phyloP scores from a whole-genome alignment of 2,888 invertebrate species.

The Lissocephala sabroskyi region DNA sequence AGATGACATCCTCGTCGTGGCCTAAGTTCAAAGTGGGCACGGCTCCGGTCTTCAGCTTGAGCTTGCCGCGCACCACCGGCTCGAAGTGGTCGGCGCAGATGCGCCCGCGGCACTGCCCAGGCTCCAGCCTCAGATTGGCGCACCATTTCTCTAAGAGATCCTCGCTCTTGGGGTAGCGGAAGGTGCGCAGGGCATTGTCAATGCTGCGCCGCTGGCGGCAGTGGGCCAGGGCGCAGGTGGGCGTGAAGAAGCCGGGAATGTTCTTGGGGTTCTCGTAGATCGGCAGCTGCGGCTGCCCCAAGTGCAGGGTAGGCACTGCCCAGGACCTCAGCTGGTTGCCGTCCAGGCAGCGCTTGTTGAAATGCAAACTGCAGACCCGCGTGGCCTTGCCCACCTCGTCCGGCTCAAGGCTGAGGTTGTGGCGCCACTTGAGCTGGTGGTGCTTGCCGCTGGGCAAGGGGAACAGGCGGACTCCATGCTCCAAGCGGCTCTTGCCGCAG shows the following conservation, averaged over 20 bases:
- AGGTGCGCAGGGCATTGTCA: slow-evolving; percentile 55
- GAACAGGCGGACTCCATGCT: slow-evolving; percentile 61
- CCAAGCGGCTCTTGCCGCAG: slow-evolving; percentile 51
- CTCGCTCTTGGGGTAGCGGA: slow-evolving; percentile 54
- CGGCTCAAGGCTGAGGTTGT: slow-evolving; percentile 52
- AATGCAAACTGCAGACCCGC: slow-evolving; percentile 57
- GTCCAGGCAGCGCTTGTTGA: slow-evolving; percentile 62
- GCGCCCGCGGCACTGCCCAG: slow-evolving; percentile 48
- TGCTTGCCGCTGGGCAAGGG: slow-evolving; percentile 49
- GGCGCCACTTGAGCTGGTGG: slow-evolving; percentile 59
- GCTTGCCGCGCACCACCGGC: slow-evolving; percentile 47
- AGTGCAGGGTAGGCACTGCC: slow-evolving; percentile 58
- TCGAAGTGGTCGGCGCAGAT: slow-evolving; percentile 64
- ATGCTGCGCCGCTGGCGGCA: slow-evolving; percentile 50
- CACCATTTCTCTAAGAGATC: slow-evolving; percentile 60
- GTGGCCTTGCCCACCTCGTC: slow-evolving; percentile 29
- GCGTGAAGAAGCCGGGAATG: slow-evolving; percentile 52
- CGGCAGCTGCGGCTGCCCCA: slow-evolving; percentile 49
- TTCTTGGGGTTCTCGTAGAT: slow-evolving; percentile 64
- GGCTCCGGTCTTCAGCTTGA: slow-evolving; percentile 57
- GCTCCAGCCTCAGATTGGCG: slow-evolving; percentile 47
- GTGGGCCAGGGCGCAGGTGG: slow-evolving; percentile 53
- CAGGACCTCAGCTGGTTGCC: slow-evolving; percentile 55
- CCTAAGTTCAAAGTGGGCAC: slow-evolving; percentile 63
- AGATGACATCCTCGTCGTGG: slow-evolving; percentile 48